Conservation (phyloP, 2,888 invertebrate genomes). For the Gisinianus flammeolus region DNA sequence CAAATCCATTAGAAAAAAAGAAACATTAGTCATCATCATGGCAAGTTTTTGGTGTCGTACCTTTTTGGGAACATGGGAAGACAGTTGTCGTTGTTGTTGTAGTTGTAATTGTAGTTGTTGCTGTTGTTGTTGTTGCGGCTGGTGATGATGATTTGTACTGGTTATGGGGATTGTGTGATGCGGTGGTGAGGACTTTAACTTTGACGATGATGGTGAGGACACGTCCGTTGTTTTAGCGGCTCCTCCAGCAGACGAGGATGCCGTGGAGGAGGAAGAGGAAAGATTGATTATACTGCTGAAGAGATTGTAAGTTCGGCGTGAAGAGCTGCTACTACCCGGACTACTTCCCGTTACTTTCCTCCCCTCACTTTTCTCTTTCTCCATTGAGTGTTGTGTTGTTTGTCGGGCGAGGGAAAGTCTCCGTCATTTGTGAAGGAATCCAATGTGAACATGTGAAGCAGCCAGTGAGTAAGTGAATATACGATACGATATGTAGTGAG, state of each 20-base stretch:
- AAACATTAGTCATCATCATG: not conserved
- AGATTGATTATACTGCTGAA: conserved; percentile 56
- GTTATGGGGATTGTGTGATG: conserved; percentile 24
- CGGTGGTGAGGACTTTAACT: not conserved
- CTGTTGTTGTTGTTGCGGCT: not conserved
- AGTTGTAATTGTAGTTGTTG: no score
- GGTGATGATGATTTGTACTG: conserved; percentile 36
- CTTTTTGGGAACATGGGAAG: conserved; percentile 41
- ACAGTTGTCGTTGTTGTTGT: not conserved
- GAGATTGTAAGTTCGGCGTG: conserved; percentile 53
- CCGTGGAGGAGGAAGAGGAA: conserved; percentile 38
- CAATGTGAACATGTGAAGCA: no score
- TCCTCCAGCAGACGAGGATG: not conserved
- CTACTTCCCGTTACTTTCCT: conserved; percentile 46
- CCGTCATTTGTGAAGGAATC: no score
- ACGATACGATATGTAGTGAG: no score
- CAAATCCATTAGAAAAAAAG: no score
- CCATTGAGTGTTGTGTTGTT: conserved; percentile 46
- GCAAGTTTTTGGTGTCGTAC: not conserved
- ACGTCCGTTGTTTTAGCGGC: conserved; percentile 23
- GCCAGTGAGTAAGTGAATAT: not conserved
- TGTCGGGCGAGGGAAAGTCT: not conserved
- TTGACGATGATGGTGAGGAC: conserved; percentile 18
- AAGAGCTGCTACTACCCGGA: conserved; percentile 49
- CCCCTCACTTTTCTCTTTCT: conserved; percentile 54